A percentile compares a stretch with the other conserved stretches of the same genome.
Conservation (phyloP, 2,888 invertebrate species). For the Stenoptilia bipunctidactyla region DNA sequence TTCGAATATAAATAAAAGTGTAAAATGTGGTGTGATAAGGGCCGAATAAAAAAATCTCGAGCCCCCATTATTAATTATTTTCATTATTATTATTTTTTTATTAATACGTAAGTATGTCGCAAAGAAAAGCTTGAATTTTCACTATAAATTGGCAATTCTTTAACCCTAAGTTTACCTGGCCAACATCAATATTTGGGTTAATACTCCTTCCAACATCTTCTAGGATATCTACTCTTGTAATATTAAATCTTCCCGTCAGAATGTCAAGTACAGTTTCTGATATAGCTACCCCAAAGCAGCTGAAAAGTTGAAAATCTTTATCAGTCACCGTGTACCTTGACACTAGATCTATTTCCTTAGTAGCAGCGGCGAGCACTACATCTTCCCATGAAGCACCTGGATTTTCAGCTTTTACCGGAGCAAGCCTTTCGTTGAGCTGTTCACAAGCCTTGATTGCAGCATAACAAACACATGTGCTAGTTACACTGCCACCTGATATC, state of each 20-base stretch:
- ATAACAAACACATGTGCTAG: conserved; percentile 27
- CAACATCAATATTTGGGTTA: conserved; percentile 78
- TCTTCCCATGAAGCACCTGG: conserved; percentile 28
- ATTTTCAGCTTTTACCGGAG: conserved; percentile 25
- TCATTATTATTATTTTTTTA: no score
- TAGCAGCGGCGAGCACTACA: conserved; percentile 26
- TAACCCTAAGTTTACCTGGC: no score
- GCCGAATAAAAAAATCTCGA: no score
- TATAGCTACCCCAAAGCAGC: conserved; percentile 27
- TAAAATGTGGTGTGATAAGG: no score
- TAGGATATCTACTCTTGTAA: conserved; percentile 29
- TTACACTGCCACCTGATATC: conserved; percentile 27
- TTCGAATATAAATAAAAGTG: no score
- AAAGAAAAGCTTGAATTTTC: no score
- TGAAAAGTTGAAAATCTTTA: conserved; percentile 25
- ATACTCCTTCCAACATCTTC: conserved; percentile 76
- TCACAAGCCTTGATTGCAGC: conserved; percentile 28
- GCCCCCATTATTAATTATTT: no score
- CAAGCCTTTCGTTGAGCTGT: conserved; percentile 24
- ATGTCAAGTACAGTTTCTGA: conserved; percentile 32
- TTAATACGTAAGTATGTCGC: no score
- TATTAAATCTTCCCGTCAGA: conserved; percentile 30
- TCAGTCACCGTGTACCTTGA: conserved; percentile 21
- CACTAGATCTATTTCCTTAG: conserved; percentile 29
- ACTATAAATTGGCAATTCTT: no score